Evolutionary conservation across 2,888 invertebrate genomes (phyloP).

Genomic region (Nephrotoma flavescens): DNA sequence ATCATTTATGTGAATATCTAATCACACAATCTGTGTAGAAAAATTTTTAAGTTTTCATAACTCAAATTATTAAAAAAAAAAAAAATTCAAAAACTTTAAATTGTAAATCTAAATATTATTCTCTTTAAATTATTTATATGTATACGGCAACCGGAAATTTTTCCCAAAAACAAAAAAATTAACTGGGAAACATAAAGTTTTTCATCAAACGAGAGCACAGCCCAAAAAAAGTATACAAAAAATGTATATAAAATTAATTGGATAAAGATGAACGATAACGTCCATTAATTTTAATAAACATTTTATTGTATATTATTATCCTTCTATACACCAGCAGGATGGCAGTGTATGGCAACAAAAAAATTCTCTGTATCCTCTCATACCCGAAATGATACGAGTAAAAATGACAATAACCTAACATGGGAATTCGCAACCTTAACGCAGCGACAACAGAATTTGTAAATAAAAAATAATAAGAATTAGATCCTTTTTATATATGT

Average conservation of each 20-base stretch:
- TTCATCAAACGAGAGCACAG: neutral
- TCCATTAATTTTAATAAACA: neutral
- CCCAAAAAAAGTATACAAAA: neutral
- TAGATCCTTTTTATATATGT: neutral
- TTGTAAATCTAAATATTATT: neutral
- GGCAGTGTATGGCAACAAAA: neutral
- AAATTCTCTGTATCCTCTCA: neutral
- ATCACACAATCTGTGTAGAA: neutral
- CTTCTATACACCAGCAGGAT: neutral
- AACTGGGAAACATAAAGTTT: neutral
- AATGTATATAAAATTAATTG: neutral
- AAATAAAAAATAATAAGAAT: neutral
- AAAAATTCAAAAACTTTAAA: neutral
- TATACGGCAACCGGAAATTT: neutral
- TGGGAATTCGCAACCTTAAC: neutral
- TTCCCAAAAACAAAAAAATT: neutral
- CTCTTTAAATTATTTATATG: neutral
- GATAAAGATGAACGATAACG: neutral
- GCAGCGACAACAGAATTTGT: neutral
- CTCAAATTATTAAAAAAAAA: neutral
- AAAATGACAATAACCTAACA: neutral
- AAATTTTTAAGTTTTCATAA: neutral
- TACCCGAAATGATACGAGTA: neutral
- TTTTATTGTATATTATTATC: neutral
- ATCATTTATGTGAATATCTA: neutral